These are phyloP conservation scores for Myiagra hebetior DNA, from an alignment of 2,113 vertebrate genomes.

Conservation along the genomic window DNA sequence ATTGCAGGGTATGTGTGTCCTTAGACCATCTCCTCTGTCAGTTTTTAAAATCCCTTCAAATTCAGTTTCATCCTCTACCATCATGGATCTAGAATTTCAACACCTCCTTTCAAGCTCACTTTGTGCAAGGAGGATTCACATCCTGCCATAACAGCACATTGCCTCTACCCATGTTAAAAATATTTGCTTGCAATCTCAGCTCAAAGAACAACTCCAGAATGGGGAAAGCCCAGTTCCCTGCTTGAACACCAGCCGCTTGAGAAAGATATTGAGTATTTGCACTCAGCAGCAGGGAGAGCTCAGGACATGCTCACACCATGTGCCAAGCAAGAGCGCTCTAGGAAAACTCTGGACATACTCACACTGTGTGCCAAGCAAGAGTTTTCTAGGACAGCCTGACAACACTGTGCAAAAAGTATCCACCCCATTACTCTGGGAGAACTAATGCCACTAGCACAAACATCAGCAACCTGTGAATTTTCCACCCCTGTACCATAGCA, in stretches of 20 bases:
- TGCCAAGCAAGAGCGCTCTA: neutral
- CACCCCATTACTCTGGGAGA: neutral
- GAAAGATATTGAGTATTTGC: neutral
- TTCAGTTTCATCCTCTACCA: neutral
- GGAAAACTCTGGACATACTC: accelerated
- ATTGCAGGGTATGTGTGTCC: neutral
- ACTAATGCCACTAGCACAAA: neutral
- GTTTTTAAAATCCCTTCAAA: neutral
- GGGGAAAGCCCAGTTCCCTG: neutral
- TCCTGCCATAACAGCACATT: neutral
- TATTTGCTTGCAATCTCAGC: neutral
- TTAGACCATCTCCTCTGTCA: neutral
- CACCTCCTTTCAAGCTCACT: neutral
- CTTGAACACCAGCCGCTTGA: neutral
- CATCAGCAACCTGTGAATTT: neutral
- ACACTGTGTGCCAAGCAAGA: neutral
- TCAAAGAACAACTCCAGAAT: neutral
- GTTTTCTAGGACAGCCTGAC: accelerated
- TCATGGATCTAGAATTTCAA: neutral
- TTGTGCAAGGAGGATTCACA: neutral
- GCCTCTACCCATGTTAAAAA: neutral
- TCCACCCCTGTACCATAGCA: neutral
- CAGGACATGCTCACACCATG: accelerated
- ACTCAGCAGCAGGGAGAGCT: neutral
- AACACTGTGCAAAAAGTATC: accelerated